Evolutionary conservation across 53 echinoderm and acorn worm species (phyloP), one percentile per base, ranked within the genome.

Genomic region (Glandiceps talaboti): DNA sequence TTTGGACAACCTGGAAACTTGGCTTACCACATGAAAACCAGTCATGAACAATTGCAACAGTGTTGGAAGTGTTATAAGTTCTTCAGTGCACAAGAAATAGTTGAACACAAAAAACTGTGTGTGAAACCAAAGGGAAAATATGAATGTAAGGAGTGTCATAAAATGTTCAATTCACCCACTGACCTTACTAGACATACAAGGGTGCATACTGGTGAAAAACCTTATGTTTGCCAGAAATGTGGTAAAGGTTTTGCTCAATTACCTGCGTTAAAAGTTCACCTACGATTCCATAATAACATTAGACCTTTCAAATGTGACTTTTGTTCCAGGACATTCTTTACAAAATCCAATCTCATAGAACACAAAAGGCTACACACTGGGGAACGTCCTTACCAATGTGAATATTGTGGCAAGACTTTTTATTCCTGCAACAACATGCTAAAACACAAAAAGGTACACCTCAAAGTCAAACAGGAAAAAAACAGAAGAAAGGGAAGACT

Each of bases 201-300:
- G 33, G 75, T 31, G 1, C 82, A 82, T 28, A 31, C 82, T 0
- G 82, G 76, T 1, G 20, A 75, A 1, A 82, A 82, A 31, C 76
- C 76, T 1, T 33, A 82, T 29, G 32, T 28, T 0, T 82, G 82
- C 26, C 31, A 75, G 0, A 33, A 75, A 14, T 82, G 82, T 29
- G 27, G 27, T 25, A 82, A 33, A 33, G 14, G 75, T 29, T 82
- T 82, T 33, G 76, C 75, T n/a, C 33, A 75, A 0, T 27, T 26
- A 0, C 33, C 75, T 28, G 30, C 75, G 31, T 75, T 82, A 28
- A 82, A 75, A 28, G 76, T 76, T 27, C 82, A 82, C 28, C 75
- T 82, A 33, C 27, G 76, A 28, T 75, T 76, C 14, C 82, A 82
- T 33, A 75, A 32, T 75, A 75, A 82, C 27, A 75, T 75, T 28